These are phyloP conservation scores for Plodia interpunctella DNA, from an alignment of 1,140 invertebrate species.

Conservation along the genomic window DNA sequence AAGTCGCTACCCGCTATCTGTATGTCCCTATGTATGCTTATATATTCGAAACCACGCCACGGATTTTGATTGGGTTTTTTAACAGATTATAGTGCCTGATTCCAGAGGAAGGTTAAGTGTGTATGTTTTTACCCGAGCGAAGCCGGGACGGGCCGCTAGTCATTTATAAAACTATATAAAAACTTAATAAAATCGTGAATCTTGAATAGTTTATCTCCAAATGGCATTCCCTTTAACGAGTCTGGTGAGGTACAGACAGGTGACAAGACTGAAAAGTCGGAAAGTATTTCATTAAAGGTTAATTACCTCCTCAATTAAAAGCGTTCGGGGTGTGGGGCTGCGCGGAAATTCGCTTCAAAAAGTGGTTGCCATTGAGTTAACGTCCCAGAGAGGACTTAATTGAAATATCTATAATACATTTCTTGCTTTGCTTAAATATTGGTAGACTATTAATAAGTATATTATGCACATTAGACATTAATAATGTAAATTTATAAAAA, in stretches of 20 bases:
- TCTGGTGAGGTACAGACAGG: not conserved
- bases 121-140: not conserved
- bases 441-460: too few species aligned
- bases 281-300: slow-evolving; percentile 11
- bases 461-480: too few species aligned
- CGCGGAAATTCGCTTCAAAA: slow-evolving; percentile 39
- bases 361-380: slow-evolving; percentile 1
- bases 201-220: not conserved
- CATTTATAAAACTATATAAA: too few species aligned
- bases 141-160: too few species aligned
- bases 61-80: too few species aligned
- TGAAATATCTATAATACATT: not conserved
- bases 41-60: too few species aligned
- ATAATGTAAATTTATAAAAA: too few species aligned
- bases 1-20: too few species aligned
- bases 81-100: too few species aligned
- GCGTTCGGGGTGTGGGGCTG: slow-evolving; percentile 1
- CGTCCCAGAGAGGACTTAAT: not conserved
- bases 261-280: slow-evolving; percentile 1
- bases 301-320: slow-evolving; percentile 20
- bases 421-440: too few species aligned
- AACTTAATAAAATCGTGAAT: not conserved
- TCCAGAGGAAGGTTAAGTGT: too few species aligned
- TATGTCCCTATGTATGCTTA: too few species aligned
- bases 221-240: not conserved